Evolutionary conservation across 53 echinoderm and acorn worm genomes (phyloP).

Genomic region (Stichopus horrens): DNA sequence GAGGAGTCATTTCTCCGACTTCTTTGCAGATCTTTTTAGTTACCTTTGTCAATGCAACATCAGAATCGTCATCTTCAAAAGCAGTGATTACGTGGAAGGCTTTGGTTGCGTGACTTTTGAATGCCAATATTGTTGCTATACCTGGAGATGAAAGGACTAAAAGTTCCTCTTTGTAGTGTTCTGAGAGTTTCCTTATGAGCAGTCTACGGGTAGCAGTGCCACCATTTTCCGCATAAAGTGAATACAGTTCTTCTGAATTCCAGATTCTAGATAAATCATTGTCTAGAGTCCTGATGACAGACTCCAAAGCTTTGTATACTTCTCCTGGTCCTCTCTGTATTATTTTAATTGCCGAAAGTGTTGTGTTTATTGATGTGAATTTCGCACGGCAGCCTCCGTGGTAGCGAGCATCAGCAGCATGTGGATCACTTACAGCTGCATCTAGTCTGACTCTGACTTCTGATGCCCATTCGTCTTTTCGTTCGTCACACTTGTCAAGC

Average conservation of each 20-base stretch:
- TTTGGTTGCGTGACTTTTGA: conserved; percentile 32
- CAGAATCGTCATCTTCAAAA: conserved; percentile 49
- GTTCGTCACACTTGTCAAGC: conserved; percentile 49
- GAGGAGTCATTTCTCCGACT: conserved; percentile 16
- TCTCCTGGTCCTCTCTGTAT: not conserved
- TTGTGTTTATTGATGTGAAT: not conserved
- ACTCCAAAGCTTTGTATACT: conserved; percentile 5
- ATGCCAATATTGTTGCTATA: conserved; percentile 50
- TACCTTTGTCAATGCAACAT: conserved; percentile 41
- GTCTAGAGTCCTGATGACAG: conserved; percentile 5
- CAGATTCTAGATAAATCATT: conserved; percentile 36
- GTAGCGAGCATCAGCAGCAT: conserved; percentile 62
- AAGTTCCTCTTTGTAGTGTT: conserved; percentile 32
- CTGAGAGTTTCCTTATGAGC: conserved; percentile 37
- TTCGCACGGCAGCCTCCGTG: conserved; percentile 52
- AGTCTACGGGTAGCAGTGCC: conserved; percentile 11
- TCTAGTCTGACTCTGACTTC: conserved; percentile 46
- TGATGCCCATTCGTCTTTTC: conserved; percentile 53
- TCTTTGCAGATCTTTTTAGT: conserved; percentile 39
- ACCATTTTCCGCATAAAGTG: conserved; percentile 18
- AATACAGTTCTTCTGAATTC: conserved; percentile 50
- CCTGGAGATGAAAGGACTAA: conserved; percentile 58
- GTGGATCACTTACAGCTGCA: conserved; percentile 58
- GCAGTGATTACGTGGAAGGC: conserved; percentile 38
- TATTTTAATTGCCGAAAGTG: not conserved